These are phyloP conservation scores for Tetropium fuscum DNA, from an alignment of 2,888 invertebrate genomes.

Conservation along the genomic window DNA sequence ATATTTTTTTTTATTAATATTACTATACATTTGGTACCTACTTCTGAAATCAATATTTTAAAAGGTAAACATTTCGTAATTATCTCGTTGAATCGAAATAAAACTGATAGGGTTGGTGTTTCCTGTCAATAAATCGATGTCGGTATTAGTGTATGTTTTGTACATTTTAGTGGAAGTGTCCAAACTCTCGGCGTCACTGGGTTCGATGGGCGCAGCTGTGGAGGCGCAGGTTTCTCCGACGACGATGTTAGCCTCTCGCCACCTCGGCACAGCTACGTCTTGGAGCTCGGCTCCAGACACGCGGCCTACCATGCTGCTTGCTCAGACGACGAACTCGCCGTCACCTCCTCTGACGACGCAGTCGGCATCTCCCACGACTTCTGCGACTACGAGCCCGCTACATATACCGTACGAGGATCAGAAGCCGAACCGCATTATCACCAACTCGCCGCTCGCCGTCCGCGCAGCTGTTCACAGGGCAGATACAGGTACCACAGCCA, in stretches of 20 bases:
- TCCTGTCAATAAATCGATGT: too few relatives aligned
- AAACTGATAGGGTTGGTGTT: too few relatives aligned
- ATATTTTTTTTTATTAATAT: too few relatives aligned
- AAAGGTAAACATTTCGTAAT: too few relatives aligned
- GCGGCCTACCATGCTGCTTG: slow-evolving; percentile 65
- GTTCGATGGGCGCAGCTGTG: slow-evolving; percentile 68
- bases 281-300: slow-evolving; percentile 72
- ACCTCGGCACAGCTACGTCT: slow-evolving; percentile 72
- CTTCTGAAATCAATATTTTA: too few relatives aligned
- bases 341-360: slow-evolving; percentile 64
- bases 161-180: slow-evolving; percentile 63
- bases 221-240: slow-evolving; percentile 77
- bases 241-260: slow-evolving; percentile 81
- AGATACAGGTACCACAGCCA: slow-evolving; percentile 62
- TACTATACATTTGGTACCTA: too few relatives aligned
- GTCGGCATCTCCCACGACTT: slow-evolving; percentile 64
- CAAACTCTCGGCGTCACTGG: slow-evolving; percentile 72
- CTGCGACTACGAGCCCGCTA: slow-evolving; percentile 65
- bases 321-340: slow-evolving; percentile 62
- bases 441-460: slow-evolving; percentile 67
- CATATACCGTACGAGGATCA: slow-evolving; percentile 45
- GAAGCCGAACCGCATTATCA: slow-evolving; percentile 56
- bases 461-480: slow-evolving; percentile 69
- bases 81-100: too few relatives aligned
- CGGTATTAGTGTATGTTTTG: slow-evolving; percentile 9